Conservation (phyloP, 2,113 vertebrate species). For the Lota lota region DNA sequence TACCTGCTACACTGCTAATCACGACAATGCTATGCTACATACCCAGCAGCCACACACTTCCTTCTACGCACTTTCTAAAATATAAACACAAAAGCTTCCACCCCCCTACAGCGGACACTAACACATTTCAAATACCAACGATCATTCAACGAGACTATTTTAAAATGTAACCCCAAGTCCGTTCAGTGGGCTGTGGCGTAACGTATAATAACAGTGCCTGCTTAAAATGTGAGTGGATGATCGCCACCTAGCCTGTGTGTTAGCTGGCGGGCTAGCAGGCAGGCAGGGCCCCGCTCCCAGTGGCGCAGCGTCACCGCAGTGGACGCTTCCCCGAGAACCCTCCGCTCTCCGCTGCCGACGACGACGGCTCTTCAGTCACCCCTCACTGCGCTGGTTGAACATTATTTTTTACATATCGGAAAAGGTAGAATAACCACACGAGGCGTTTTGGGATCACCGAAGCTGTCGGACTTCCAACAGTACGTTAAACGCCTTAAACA, state of each 20-base stretch:
- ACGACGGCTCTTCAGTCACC: neutral
- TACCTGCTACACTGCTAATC: slow-evolving; percentile 57
- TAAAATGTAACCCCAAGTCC: too few relatives aligned
- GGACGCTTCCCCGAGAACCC: slow-evolving; percentile 55
- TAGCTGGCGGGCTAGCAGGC: slow-evolving; percentile 33
- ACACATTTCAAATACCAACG: too few relatives aligned
- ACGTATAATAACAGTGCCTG: slow-evolving; percentile 8
- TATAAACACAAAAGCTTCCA: slow-evolving; percentile 45
- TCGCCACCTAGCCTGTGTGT: slow-evolving; percentile 46
- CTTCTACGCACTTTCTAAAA: slow-evolving; percentile 72
- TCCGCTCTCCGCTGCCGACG: slow-evolving; percentile 44
- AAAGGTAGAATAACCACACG: neutral
- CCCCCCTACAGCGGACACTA: slow-evolving; percentile 7
- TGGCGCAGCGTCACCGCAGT: slow-evolving; percentile 79
- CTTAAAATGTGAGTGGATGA: slow-evolving; percentile 21
- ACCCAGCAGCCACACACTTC: slow-evolving; percentile 62
- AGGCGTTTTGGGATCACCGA: slow-evolving; percentile 10
- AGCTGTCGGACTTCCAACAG: too few relatives aligned
- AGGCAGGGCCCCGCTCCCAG: slow-evolving; percentile 64
- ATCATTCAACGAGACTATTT: too few relatives aligned
- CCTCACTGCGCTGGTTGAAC: neutral
- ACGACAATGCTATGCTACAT: slow-evolving; percentile 38
- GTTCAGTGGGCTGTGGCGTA: neutral
- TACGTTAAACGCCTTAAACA: neutral
- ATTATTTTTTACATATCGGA: neutral